Conservation (phyloP, 2,888 invertebrate species). For the Acholoe squamosa region DNA sequence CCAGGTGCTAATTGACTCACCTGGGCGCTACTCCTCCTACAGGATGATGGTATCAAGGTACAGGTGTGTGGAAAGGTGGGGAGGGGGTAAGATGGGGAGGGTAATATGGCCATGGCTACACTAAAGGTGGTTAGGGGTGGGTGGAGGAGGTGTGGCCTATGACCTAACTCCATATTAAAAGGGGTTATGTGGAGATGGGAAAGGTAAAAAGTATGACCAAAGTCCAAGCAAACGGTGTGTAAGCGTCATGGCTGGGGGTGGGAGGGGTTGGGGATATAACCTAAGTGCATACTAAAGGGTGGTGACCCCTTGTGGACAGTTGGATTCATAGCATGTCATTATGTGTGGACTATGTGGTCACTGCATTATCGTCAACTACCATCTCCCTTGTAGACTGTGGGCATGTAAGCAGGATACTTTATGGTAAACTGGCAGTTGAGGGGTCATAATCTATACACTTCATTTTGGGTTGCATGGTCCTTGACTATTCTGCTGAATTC, state of each 20-base stretch:
- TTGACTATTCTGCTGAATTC: too few species aligned
- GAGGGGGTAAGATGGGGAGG: background rate
- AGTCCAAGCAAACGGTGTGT: background rate
- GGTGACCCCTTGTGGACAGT: constrained; percentile 21
- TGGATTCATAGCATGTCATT: constrained; percentile 10
- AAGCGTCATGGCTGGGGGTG: background rate
- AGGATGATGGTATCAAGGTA: constrained; percentile 4
- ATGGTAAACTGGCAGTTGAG: background rate
- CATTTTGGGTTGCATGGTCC: too few species aligned
- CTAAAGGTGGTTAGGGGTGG: too few species aligned
- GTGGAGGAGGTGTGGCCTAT: too few species aligned
- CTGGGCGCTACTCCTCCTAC: background rate
- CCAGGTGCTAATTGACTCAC: constrained; percentile 50
- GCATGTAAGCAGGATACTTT: background rate
- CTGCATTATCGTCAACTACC: background rate
- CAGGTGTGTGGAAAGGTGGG: background rate
- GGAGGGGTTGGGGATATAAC: background rate
- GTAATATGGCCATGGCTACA: background rate
- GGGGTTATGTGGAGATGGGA: too few species aligned
- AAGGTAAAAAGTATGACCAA: too few species aligned
- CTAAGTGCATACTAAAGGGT: background rate
- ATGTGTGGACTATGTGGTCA: background rate
- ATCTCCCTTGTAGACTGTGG: background rate
- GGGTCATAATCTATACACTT: too few species aligned
- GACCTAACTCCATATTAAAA: too few species aligned